A percentile compares a stretch with the other conserved stretches of the same genome.
These are phyloP conservation scores for Drosophila pegasa DNA, from an alignment of 2,888 invertebrate species.

Conservation along the genomic window DNA sequence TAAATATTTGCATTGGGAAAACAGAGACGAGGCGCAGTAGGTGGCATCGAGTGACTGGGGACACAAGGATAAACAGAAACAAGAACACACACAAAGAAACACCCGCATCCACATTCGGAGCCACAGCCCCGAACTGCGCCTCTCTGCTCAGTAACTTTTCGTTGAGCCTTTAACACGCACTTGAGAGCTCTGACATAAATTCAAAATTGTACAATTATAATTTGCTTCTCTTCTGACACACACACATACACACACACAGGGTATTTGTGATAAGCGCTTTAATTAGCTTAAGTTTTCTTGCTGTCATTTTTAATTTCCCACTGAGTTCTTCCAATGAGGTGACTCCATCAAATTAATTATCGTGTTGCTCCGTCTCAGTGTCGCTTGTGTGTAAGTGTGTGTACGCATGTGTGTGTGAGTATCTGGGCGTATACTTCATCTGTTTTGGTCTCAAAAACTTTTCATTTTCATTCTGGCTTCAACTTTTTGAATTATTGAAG, in stretches of 20 bases:
- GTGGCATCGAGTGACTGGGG: constrained; percentile 21
- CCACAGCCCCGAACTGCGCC: constrained; percentile 14
- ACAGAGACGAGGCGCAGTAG: background rate
- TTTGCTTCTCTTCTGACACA: constrained; percentile 26
- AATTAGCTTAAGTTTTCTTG: constrained; percentile 69
- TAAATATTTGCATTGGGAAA: constrained; percentile 60
- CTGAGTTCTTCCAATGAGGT: constrained; percentile 36
- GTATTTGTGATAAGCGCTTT: constrained; percentile 50
- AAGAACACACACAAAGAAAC: constrained; percentile 18
- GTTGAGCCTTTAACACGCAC: constrained; percentile 47
- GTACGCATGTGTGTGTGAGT: constrained; percentile 10
- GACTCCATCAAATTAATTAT: constrained; percentile 68
- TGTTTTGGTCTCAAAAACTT: constrained; percentile 36
- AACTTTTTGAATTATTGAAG: constrained; percentile 26
- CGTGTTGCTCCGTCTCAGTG: constrained; percentile 30
- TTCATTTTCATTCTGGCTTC: constrained; percentile 27
- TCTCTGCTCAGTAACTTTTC: constrained; percentile 12
- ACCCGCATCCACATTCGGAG: constrained; percentile 15
- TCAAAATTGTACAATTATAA: constrained; percentile 55
- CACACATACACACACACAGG: constrained; percentile 4
- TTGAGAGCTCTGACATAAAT: constrained; percentile 56
- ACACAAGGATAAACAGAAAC: constrained; percentile 30
- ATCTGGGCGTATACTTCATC: constrained; percentile 20
- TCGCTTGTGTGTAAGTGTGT: background rate
- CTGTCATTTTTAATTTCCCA: constrained; percentile 44